Percentiles rank a stretch among this genome's conserved stretches.
These are phyloP conservation scores for Drosophila meridiana DNA, from an alignment of 2,888 invertebrate genomes.

Conservation along the genomic window DNA sequence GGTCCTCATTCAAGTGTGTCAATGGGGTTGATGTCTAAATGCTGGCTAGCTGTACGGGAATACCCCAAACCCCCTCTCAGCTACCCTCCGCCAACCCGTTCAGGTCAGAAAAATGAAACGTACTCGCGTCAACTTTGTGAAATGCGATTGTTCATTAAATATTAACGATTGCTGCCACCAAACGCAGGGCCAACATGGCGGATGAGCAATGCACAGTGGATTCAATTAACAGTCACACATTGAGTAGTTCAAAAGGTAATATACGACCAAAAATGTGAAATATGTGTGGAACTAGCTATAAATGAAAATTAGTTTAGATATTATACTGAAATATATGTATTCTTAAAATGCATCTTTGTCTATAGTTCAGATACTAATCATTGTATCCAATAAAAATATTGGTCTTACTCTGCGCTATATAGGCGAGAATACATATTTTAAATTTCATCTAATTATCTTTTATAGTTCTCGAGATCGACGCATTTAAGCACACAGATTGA, in stretches of 20 bases:
- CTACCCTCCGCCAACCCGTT: background rate
- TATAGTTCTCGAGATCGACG: background rate
- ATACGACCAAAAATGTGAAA: background rate
- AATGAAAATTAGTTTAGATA: background rate
- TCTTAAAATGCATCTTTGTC: no score
- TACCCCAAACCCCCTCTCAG: background rate
- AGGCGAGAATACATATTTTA: background rate
- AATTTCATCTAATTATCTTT: background rate
- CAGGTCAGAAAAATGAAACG: constrained; percentile 35
- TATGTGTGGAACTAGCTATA: background rate
- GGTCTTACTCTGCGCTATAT: background rate
- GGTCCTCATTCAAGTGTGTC: constrained; percentile 70
- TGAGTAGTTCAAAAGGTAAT: no score
- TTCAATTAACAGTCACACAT: background rate
- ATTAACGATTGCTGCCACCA: constrained; percentile 72
- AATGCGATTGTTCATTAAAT: constrained; percentile 81
- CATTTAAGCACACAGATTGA: background rate
- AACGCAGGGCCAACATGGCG: constrained; percentile 18
- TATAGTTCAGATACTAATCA: background rate
- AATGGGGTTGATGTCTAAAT: constrained; percentile 67
- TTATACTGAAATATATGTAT: background rate
- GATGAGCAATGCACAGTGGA: constrained; percentile 26
- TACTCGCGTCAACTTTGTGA: constrained; percentile 55
- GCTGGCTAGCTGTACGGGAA: constrained; percentile 29
- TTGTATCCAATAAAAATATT: background rate